Percentiles rank a stretch among this genome's conserved stretches.
These are phyloP conservation scores for Disparrhopalites patrizii DNA, from an alignment of 2,888 invertebrate genomes.

Conservation along the genomic window DNA sequence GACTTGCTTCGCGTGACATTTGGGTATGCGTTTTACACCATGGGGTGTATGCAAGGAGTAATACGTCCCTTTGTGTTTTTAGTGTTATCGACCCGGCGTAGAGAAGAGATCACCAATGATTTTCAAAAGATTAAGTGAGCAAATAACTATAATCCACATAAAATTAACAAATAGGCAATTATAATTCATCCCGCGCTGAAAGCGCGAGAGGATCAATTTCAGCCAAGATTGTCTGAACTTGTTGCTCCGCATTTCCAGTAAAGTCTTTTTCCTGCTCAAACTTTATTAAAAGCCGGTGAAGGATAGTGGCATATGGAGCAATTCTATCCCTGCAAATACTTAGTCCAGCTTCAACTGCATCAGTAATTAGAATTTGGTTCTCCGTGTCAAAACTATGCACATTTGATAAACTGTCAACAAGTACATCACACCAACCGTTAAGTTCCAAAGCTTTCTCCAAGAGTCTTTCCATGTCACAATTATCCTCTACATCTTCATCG, in stretches of 20 bases:
- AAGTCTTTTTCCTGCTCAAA: constrained; percentile 38
- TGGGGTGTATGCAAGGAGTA: too few species aligned
- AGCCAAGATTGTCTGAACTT: constrained; percentile 25
- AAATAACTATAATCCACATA: background rate
- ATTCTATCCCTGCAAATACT: constrained; percentile 30
- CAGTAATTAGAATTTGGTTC: constrained; percentile 40
- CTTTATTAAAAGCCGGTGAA: constrained; percentile 30
- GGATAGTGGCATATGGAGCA: constrained; percentile 3
- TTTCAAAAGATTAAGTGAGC: too few species aligned
- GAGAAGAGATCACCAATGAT: too few species aligned
- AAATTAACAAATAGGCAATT: too few species aligned
- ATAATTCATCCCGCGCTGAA: constrained; percentile 30
- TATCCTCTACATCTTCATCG: constrained; percentile 23
- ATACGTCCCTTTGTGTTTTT: too few species aligned
- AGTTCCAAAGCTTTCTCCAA: constrained; percentile 33
- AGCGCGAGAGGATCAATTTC: constrained; percentile 28
- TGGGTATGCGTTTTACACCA: too few species aligned
- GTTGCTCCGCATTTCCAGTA: constrained; percentile 7
- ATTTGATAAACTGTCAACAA: constrained; percentile 36
- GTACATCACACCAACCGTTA: constrained; percentile 44
- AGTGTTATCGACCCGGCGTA: too few species aligned
- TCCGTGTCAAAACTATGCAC: constrained; percentile 39
- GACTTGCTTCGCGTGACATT: too few species aligned
- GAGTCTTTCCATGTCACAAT: constrained; percentile 36
- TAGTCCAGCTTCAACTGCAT: constrained; percentile 34